Base-by-base conservation (phyloP, 2,888 invertebrate species). In the Cabera pusaria region DNA sequence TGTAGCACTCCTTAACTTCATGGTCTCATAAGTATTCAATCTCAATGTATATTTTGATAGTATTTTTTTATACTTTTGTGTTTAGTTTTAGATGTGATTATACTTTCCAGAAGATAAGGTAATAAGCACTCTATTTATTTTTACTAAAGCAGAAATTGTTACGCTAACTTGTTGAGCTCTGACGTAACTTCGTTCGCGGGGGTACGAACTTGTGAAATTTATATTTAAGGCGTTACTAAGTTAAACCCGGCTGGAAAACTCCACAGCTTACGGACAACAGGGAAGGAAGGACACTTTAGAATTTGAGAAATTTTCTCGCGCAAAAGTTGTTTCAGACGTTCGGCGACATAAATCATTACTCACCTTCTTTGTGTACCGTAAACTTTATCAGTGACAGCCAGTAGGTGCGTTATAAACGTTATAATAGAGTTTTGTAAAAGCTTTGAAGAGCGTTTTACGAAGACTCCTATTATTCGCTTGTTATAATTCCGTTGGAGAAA, bases 141-240 rank as follows among this genome's bases (percentile, higher is more conserved):
- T 47, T 41, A 32, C 33, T 40, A 46, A 49, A 46, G 37, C 41
- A 47, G 38, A 47, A 66, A 74, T 71, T 72, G 68, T 70, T 59
- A 51, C 49, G 62, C 58, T 72, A 80, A 79, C 83, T 84, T 81
- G 77, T 84, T 77, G 80, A 79, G 72, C 70, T 68, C 66, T 67
- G 69, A 67, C 69, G 67, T 79, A 80, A 82, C 77, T 80, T 71
- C 72, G 77, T 78, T 82, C 76, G 65, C 56, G 67, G 62, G 42
- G 52, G 59, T 56, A 57, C 44, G 63, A 80, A 84, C 72, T 83
- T 79, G 69, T 50, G 64, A 84, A 84, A 84, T 85, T 81, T 82
- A 82, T 83, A 82, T 83, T 83, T 84, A 80, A 85, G 77, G 72
- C 73, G 67, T 69, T 74, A 67, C 75, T 70, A 82, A 86, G 81